phyloP scores from a whole-genome alignment of 2,888 invertebrate species.

The Phyllotreta cruciferae region DNA sequence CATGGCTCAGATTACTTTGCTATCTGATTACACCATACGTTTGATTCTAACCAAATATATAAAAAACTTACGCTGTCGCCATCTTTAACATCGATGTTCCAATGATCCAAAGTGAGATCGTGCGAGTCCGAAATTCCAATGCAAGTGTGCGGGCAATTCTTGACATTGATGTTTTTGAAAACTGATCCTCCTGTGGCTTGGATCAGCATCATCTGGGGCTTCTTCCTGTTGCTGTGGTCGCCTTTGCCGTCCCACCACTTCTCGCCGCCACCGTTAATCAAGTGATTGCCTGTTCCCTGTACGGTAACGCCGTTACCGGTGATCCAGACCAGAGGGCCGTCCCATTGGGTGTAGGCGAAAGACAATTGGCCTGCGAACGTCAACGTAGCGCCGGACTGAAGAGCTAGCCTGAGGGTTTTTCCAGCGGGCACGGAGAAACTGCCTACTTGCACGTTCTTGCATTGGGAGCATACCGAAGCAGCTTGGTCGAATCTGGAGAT shows the following conservation, averaged over 20 bases:
- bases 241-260: slow-evolving; percentile 31
- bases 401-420: slow-evolving; percentile 29
- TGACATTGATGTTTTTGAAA: slow-evolving; percentile 28
- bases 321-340: slow-evolving; percentile 38
- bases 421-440: slow-evolving; percentile 38
- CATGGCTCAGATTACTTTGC: background rate
- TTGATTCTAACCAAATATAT: too few species aligned
- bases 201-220: slow-evolving; percentile 25
- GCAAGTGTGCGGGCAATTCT: slow-evolving; percentile 27
- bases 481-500: slow-evolving; percentile 20
- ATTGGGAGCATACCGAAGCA: slow-evolving; percentile 30
- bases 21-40: too few species aligned
- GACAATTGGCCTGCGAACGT: slow-evolving; percentile 34
- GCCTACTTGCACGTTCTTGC: slow-evolving; percentile 34
- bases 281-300: slow-evolving; percentile 33
- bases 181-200: slow-evolving; percentile 24
- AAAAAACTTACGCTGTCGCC: slow-evolving; percentile 20
- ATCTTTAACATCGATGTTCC: slow-evolving; percentile 24
- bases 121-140: slow-evolving; percentile 21
- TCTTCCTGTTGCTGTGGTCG: slow-evolving; percentile 23
- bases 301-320: slow-evolving; percentile 36
- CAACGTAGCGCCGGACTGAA: slow-evolving; percentile 33
- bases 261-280: slow-evolving; percentile 21
- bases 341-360: slow-evolving; percentile 36
- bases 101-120: slow-evolving; percentile 9